Conservation (phyloP, 1,140 invertebrate genomes). For the Leucophenga varia region DNA sequence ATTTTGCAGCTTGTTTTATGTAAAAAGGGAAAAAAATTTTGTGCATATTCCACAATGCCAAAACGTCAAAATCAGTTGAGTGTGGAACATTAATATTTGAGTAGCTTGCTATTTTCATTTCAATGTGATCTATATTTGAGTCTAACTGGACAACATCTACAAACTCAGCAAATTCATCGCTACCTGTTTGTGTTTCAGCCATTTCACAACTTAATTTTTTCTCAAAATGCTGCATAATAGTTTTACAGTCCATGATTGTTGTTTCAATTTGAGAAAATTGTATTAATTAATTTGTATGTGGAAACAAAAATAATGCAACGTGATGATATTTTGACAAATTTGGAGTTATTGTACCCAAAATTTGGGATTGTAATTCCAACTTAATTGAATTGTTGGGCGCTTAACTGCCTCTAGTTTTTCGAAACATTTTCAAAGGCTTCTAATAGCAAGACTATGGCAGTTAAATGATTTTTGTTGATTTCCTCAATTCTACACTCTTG, state of each 20-base stretch:
- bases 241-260: background rate
- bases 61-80: background rate
- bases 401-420: conserved; percentile 14
- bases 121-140: no score
- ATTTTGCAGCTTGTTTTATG: no score
- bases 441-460: background rate
- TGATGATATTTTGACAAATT: conserved; percentile 13
- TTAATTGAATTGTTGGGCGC: conserved; percentile 14
- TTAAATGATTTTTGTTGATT: conserved; percentile 11
- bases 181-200: no score
- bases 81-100: background rate
- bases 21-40: conserved; percentile 3
- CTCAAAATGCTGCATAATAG: no score
- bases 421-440: conserved; percentile 13
- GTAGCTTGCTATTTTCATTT: conserved; percentile 6
- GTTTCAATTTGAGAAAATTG: conserved; percentile 8
- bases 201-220: no score
- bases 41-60: conserved; percentile 2
- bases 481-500: conserved; percentile 6
- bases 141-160: no score
- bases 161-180: no score
- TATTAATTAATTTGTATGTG: conserved; percentile 9
- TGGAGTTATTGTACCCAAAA: background rate
- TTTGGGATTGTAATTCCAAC: background rate
- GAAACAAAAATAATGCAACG: conserved; percentile 12